Conservation (phyloP, 1,140 invertebrate species). For the Euschistus heros region DNA sequence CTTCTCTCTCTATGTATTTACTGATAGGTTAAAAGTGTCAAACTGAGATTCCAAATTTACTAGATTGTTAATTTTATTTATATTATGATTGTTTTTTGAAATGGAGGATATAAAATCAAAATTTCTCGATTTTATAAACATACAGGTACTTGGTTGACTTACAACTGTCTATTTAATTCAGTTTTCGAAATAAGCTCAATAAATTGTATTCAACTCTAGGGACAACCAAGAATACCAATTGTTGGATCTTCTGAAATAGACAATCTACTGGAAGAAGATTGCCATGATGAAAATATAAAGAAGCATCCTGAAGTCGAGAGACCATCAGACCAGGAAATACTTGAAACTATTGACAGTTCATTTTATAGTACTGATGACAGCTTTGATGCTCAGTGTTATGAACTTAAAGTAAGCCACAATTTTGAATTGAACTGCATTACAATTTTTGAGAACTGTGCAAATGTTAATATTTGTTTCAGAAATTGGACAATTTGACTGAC, state of each 20-base stretch:
- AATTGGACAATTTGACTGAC: slow-evolving; percentile 50
- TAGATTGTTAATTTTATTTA: too few species aligned
- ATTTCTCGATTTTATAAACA: slow-evolving; percentile 28
- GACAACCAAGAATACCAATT: slow-evolving; percentile 26
- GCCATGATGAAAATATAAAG: not conserved
- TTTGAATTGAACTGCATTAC: not conserved
- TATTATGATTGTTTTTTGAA: slow-evolving; percentile 6
- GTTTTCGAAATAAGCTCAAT: not conserved
- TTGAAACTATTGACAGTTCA: slow-evolving; percentile 29
- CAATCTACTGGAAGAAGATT: not conserved
- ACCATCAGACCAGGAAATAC: slow-evolving; percentile 30
- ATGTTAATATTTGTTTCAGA: slow-evolving; percentile 36
- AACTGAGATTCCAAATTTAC: too few species aligned
- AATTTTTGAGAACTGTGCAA: not conserved
- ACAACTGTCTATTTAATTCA: not conserved
- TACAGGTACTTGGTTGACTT: slow-evolving; percentile 16
- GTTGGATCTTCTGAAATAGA: slow-evolving; percentile 16
- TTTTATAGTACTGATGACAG: slow-evolving; percentile 26
- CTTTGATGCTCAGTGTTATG: slow-evolving; percentile 30
- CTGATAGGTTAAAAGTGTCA: too few species aligned
- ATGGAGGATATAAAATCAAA: slow-evolving; percentile 29
- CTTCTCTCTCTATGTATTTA: too few species aligned
- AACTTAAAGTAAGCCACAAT: slow-evolving; percentile 28
- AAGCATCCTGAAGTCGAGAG: slow-evolving; percentile 6
- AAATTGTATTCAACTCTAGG: slow-evolving; percentile 15